Conservation (phyloP, 64 coral and sea anemone species). For the Porites australiensis region DNA sequence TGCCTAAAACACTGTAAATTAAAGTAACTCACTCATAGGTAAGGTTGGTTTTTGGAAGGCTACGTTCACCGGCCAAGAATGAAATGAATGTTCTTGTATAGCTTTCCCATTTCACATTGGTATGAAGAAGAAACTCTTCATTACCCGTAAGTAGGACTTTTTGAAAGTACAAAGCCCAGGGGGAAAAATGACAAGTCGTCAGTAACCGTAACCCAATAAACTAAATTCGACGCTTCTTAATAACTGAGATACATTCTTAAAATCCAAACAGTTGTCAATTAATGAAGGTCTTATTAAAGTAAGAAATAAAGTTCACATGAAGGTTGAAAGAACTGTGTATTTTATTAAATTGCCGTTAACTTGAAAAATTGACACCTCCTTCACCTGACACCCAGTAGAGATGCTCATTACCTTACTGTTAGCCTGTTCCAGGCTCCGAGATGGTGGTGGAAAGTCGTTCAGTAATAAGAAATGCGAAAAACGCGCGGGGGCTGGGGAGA, state of each 20-base stretch:
- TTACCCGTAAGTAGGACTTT: too few relatives aligned
- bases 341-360: not conserved
- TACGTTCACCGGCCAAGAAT: not conserved
- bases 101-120: too few relatives aligned
- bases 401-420: too few relatives aligned
- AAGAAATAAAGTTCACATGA: constrained; percentile 1
- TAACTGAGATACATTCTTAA: not conserved
- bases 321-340: not conserved
- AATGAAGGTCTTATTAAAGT: not conserved
- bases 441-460: too few relatives aligned
- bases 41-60: not conserved
- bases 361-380: too few relatives aligned
- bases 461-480: too few relatives aligned
- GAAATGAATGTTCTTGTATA: not conserved
- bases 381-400: too few relatives aligned
- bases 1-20: constrained; percentile 15
- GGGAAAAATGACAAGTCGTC: not conserved
- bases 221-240: not conserved
- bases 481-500: too few relatives aligned
- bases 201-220: not conserved
- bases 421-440: too few relatives aligned
- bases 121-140: not conserved
- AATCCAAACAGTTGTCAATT: not conserved
- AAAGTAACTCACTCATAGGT: not conserved
- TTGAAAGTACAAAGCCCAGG: too few relatives aligned